Conservation (phyloP, 1,140 invertebrate genomes). For the Heliothis subflexa region DNA sequence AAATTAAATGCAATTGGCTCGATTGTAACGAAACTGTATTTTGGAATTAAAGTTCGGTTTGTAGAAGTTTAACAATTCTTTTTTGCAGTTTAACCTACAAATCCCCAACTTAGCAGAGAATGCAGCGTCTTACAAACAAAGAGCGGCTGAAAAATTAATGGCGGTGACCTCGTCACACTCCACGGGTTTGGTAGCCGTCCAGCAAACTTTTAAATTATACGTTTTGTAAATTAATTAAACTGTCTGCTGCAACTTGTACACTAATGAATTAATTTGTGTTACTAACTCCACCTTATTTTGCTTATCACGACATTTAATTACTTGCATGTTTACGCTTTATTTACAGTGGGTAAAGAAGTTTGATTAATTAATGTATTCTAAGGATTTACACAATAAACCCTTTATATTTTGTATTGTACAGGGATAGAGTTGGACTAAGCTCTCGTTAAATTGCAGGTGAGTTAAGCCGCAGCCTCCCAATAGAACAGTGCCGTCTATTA, state of each 20-base stretch:
- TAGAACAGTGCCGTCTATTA: background rate
- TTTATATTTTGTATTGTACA: no score
- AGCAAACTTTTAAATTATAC: conserved; percentile 52
- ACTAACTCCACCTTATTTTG: conserved; percentile 2
- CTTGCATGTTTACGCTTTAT: background rate
- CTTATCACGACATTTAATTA: conserved; percentile 12
- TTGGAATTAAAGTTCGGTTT: background rate
- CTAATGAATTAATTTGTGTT: conserved; percentile 46
- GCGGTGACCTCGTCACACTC: conserved; percentile 44
- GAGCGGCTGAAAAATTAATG: conserved; percentile 38
- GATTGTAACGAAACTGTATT: background rate
- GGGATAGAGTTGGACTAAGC: background rate
- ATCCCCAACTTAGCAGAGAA: conserved; percentile 6
- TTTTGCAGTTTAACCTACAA: conserved; percentile 12
- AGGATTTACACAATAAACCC: background rate
- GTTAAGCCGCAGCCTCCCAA: background rate
- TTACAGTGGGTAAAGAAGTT: background rate
- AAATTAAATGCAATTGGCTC: background rate
- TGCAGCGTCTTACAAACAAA: conserved; percentile 30
- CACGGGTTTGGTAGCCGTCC: conserved; percentile 48
- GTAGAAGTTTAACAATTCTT: background rate
- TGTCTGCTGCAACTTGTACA: conserved; percentile 48
- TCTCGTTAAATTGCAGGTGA: background rate
- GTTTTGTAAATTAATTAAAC: conserved; percentile 53
- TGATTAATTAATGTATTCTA: background rate